These are phyloP conservation scores for Thinocorus orbignyianus DNA, from an alignment of 2,113 vertebrate genomes.

Conservation along the genomic window DNA sequence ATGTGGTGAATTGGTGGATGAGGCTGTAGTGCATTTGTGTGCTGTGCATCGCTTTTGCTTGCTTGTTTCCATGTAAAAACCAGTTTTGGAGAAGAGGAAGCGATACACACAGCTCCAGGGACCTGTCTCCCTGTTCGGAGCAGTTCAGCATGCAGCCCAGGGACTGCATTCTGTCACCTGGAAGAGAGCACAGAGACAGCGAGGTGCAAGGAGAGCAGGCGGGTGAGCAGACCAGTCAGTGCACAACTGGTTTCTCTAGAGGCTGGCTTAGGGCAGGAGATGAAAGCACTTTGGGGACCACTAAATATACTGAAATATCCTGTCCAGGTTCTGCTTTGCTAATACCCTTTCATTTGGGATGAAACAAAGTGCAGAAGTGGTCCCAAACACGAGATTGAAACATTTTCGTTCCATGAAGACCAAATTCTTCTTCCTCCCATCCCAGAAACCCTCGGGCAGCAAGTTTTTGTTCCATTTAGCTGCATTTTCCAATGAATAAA, in stretches of 20 bases:
- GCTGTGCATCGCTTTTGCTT: neutral
- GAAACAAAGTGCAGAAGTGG: neutral
- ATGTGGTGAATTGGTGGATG: rapidly evolving
- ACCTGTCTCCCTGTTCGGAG: neutral
- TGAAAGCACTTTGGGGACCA: neutral
- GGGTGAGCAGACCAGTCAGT: neutral
- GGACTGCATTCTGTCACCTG: neutral
- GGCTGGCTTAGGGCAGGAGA: neutral
- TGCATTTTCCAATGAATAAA: neutral
- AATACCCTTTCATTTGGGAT: neutral
- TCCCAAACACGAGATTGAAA: rapidly evolving
- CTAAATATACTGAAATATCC: neutral
- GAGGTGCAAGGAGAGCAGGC: neutral
- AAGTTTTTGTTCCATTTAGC: neutral
- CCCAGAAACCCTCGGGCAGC: neutral
- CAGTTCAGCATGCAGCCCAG: neutral
- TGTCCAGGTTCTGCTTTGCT: neutral
- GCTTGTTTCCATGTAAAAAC: neutral
- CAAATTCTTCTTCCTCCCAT: neutral
- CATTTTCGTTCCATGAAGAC: neutral
- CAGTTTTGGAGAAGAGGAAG: neutral
- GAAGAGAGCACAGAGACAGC: neutral
- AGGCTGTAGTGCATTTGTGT: neutral
- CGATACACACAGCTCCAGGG: neutral
- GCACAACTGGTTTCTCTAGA: neutral